phyloP scores from a whole-genome alignment of 30 jellyfish, hydroid and myxozoan genomes.

The Aurelia sp. region DNA sequence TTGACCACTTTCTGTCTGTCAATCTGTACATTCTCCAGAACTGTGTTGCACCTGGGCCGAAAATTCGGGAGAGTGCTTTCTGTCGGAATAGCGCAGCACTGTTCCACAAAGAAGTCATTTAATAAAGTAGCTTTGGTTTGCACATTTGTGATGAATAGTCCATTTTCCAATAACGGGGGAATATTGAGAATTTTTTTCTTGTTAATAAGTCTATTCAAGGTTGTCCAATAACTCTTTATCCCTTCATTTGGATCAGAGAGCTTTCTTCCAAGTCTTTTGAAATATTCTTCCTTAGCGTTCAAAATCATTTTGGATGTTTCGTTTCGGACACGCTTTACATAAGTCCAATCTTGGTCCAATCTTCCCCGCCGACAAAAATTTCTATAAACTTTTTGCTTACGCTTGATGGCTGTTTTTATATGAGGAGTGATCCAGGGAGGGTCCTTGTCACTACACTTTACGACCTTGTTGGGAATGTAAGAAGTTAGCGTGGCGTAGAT shows the following conservation, averaged over 20 bases:
- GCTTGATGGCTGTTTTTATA: no score
- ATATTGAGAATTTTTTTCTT: constrained; percentile 32
- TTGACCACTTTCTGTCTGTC: constrained; percentile 9
- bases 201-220: constrained; percentile 28
- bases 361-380: constrained; percentile 48
- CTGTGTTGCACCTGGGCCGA: constrained; percentile 4
- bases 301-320: constrained; percentile 24
- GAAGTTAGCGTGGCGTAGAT: constrained; percentile 14
- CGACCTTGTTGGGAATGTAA: constrained; percentile 42
- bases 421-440: constrained; percentile 68
- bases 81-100: constrained; percentile 24
- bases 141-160: constrained; percentile 34
- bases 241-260: constrained; percentile 54
- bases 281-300: constrained; percentile 47
- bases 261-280: constrained; percentile 44
- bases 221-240: constrained; percentile 57
- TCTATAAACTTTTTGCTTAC: constrained; percentile 50
- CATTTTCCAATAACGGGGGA: constrained; percentile 51
- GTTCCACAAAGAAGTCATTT: constrained; percentile 39
- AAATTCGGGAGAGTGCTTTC: constrained; percentile 35
- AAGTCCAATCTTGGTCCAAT: constrained; percentile 42
- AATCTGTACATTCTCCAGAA: constrained; percentile 17
- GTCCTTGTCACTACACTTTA: constrained; percentile 41
- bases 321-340: constrained; percentile 22
- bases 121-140: constrained; percentile 35